Evolutionary conservation across 2,113 vertebrate species (phyloP).

Genomic region (Acinonyx jubatus): DNA sequence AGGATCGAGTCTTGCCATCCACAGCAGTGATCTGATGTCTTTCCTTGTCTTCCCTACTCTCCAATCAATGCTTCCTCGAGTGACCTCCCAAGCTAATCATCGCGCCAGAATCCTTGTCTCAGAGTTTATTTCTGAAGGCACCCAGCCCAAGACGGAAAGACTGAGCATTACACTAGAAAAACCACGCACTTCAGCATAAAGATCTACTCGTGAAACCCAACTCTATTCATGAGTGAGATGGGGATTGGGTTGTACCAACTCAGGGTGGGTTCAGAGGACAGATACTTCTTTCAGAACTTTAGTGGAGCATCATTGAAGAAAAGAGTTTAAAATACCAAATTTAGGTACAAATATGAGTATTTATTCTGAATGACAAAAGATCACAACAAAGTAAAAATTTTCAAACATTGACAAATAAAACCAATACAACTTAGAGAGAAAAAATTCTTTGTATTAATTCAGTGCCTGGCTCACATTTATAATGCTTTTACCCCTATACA

Average conservation of each 20-base stretch:
- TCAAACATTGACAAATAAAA: background rate
- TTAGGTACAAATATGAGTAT: background rate
- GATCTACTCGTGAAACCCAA: too few relatives aligned
- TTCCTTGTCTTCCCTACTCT: fast-evolving
- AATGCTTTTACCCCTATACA: background rate
- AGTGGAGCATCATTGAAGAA: background rate
- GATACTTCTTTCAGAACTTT: background rate
- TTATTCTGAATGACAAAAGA: background rate
- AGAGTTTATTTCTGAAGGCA: background rate
- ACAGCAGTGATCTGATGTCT: fast-evolving
- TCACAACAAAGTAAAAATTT: background rate
- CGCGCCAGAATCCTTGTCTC: too few relatives aligned
- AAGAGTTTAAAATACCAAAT: background rate
- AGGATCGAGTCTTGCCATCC: background rate
- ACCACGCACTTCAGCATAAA: background rate
- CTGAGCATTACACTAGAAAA: too few relatives aligned
- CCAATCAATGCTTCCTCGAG: background rate
- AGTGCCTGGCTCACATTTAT: background rate
- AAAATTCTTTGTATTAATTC: background rate
- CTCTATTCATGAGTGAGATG: background rate
- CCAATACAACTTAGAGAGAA: background rate
- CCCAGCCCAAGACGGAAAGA: background rate
- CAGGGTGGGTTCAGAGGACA: too few relatives aligned
- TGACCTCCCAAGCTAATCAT: background rate
- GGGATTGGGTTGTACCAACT: background rate